Evolutionary conservation across 2,113 vertebrate genomes (phyloP).

Genomic region (Labeo catla): DNA sequence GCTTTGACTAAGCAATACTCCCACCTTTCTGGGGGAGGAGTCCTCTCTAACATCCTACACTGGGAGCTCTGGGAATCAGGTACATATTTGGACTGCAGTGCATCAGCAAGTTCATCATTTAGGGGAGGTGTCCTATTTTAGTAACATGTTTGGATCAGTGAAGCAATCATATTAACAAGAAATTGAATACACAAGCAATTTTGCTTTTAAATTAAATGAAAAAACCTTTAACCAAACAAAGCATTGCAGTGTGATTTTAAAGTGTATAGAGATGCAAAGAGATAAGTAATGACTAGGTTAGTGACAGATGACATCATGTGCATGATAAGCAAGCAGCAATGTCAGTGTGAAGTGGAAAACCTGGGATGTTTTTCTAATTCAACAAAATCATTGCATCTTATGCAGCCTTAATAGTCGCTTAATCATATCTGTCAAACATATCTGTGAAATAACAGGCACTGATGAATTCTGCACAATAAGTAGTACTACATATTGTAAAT

Average conservation of each 20-base stretch:
- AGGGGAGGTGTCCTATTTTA: conserved; percentile 32
- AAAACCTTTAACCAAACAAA: background rate
- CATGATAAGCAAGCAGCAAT: background rate
- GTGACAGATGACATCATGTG: background rate
- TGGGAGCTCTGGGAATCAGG: background rate
- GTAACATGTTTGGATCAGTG: background rate
- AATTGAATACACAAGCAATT: background rate
- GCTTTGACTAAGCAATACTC: conserved; percentile 44
- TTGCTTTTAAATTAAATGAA: background rate
- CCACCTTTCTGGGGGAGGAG: conserved; percentile 11
- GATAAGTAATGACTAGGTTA: background rate
- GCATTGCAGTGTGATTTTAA: background rate
- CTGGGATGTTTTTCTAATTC: background rate
- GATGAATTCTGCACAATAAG: background rate
- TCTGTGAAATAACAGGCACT: background rate
- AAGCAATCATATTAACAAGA: conserved; percentile 30
- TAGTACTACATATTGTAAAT: background rate
- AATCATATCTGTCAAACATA: background rate
- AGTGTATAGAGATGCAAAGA: background rate
- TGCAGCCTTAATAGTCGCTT: background rate
- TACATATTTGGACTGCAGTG: conserved; percentile 20
- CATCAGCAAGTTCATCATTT: conserved; percentile 23
- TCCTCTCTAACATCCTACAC: conserved; percentile 1
- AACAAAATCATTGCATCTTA: background rate
- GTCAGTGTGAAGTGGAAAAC: background rate